Evolutionary conservation across 2,888 invertebrate species (phyloP).

Genomic region (Sturmia bella): DNA sequence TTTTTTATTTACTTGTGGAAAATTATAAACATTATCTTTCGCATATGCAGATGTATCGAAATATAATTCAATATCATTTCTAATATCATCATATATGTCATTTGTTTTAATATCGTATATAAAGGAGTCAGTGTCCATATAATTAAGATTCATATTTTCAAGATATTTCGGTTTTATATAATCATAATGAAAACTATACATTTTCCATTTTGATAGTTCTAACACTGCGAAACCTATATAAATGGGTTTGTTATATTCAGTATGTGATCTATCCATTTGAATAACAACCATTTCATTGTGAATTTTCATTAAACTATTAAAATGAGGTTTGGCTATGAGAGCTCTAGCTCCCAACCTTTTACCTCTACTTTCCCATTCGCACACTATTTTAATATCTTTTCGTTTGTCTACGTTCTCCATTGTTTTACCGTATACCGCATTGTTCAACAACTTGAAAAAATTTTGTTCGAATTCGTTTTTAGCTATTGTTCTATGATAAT

Average conservation of each 20-base stretch:
- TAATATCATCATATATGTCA: slow-evolving; percentile 6
- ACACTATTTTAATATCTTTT: neutral
- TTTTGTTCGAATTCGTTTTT: slow-evolving; percentile 1
- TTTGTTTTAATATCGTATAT: neutral
- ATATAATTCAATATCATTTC: neutral
- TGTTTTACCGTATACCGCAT: no score
- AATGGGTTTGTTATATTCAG: slow-evolving; percentile 5
- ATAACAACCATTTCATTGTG: neutral
- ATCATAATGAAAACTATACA: slow-evolving; percentile 1
- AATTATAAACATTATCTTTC: no score
- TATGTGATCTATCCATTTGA: neutral
- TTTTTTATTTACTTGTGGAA: slow-evolving; percentile 9
- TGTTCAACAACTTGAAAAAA: slow-evolving; percentile 7
- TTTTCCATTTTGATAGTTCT: slow-evolving; percentile 22
- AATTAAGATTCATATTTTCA: no score
- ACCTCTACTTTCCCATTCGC: slow-evolving; percentile 5
- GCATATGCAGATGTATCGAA: slow-evolving; percentile 9
- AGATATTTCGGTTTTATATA: neutral
- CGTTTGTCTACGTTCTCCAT: slow-evolving; percentile 7
- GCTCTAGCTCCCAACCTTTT: neutral
- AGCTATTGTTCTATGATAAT: neutral
- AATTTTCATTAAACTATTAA: slow-evolving; percentile 13
- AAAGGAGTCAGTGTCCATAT: no score
- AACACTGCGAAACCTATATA: slow-evolving; percentile 12
- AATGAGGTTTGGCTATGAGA: slow-evolving; percentile 9